Base-by-base conservation (phyloP, 2,797 vertebrate genomes). In the Sorex maritimensis region DNA sequence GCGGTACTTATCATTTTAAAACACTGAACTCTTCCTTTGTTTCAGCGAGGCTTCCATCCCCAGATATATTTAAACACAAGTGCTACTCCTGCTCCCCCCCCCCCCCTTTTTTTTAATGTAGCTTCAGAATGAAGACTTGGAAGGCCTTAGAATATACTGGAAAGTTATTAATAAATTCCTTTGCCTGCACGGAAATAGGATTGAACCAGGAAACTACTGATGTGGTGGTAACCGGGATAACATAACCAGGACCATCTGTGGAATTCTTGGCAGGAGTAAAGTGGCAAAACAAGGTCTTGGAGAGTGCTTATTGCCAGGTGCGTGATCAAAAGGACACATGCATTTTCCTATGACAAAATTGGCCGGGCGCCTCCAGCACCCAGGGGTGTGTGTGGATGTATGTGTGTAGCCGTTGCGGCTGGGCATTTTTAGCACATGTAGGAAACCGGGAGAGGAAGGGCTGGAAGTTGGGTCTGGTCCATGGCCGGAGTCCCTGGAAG, bases 171-270 rank as follows among this genome's bases (percentile, higher is more conserved):
- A 83, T 88, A 81, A 86, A 69, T 41, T 41, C 55, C 61, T 88
- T 92, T 74, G 75, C 69, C 86, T 91, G 87, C 77, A 58, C 94
- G 96, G 96, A 96, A 96, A 55, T 84, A 17, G 71, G 34, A 5
- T n/a, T 79, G 89, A 90, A 34, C 41, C 87, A 95, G 86, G 94
- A 96, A 96, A n/a, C 84, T 9, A 15, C 92, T 83, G 78, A 61
- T 34, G 68, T 55, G 63, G 85, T 90, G 63, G 87, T 90, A 13
- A 69, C 85, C 84, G 88, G 84, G 94, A 65, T 83, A 74, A 41
- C 52, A 61, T 24, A 1, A 1, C 67, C 38, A 5, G 81, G 69
- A 6, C 96, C 91, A 91, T 94, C 90, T 95, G 93, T 78, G 68
- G 72, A 23, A 74, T 88, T 81, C 85, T 90, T 95, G 93, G 92